A percentile compares a stretch with the other conserved stretches of the same genome.
Conservation (phyloP, 2,888 invertebrate genomes). For the Caenorhabditis uteleia region DNA sequence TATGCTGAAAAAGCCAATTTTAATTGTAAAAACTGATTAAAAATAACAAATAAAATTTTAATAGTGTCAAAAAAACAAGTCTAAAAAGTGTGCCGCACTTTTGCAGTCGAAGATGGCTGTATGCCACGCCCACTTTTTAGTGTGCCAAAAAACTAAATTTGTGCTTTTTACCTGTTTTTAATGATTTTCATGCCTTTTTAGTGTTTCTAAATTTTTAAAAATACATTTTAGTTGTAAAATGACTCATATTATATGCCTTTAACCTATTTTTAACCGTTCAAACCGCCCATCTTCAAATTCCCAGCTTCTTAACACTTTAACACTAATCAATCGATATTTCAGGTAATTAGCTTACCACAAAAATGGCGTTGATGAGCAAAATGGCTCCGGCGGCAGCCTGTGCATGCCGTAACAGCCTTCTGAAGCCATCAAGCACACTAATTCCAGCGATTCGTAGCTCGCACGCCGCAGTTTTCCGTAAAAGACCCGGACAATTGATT, state of each 20-base stretch:
- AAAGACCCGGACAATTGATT: conserved; percentile 63
- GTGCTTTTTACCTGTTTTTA: no score
- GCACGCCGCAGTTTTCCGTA: conserved; percentile 62
- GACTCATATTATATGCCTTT: background rate
- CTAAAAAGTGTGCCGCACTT: background rate
- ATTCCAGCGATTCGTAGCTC: conserved; percentile 49
- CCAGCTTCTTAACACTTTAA: background rate
- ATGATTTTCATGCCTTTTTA: no score
- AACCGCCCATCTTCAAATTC: no score
- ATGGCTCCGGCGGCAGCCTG: conserved; percentile 40
- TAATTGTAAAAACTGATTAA: background rate
- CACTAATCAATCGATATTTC: conserved; percentile 4
- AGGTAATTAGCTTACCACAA: conserved; percentile 17
- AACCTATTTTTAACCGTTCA: background rate
- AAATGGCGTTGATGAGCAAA: conserved; percentile 50
- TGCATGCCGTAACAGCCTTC: conserved; percentile 16
- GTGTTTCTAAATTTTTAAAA: no score
- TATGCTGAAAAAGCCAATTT: background rate
- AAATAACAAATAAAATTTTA: background rate
- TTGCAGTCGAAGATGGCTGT: background rate
- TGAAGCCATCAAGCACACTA: conserved; percentile 27
- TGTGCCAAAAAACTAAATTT: no score
- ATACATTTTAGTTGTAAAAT: background rate
- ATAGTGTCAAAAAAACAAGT: background rate
- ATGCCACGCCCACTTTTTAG: no score